Evolutionary conservation across 2,113 vertebrate genomes (phyloP).

Genomic region (Parus major): DNA sequence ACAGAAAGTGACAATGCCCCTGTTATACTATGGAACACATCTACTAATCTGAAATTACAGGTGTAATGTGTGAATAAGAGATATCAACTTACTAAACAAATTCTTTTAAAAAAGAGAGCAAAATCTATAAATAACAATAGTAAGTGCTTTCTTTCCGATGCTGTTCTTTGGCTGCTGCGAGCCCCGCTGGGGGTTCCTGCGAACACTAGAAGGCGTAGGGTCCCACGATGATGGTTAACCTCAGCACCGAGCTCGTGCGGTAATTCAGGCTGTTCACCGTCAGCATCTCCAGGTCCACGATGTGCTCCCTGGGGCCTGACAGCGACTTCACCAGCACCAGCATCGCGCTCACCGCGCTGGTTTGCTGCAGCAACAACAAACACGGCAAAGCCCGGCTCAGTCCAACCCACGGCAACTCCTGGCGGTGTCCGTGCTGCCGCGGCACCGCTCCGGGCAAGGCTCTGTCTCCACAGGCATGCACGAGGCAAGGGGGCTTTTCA

Average conservation of each 20-base stretch:
- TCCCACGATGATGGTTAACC: constrained; percentile 94
- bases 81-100: constrained; percentile 72
- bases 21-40: constrained; percentile 71
- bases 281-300: constrained; percentile 97
- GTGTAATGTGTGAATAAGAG: constrained; percentile 70
- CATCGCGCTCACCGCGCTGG: constrained; percentile 91
- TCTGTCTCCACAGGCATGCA: not conserved
- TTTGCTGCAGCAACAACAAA: constrained; percentile 80
- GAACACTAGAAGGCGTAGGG: constrained; percentile 85
- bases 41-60: constrained; percentile 70
- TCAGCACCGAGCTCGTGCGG: constrained; percentile 91
- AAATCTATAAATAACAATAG: constrained; percentile 83
- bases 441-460: not conserved
- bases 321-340: constrained; percentile 93
- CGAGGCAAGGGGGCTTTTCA: not conserved
- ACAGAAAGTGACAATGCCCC: constrained; percentile 78
- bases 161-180: constrained; percentile 72
- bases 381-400: not conserved
- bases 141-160: constrained; percentile 74
- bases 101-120: constrained; percentile 47
- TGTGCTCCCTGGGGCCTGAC: constrained; percentile 87
- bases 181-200: constrained; percentile 26
- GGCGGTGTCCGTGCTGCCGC: not conserved
- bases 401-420: not conserved
- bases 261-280: constrained; percentile 92